Conservation (phyloP, 1,140 invertebrate genomes). For the Bradysia coprophila region DNA sequence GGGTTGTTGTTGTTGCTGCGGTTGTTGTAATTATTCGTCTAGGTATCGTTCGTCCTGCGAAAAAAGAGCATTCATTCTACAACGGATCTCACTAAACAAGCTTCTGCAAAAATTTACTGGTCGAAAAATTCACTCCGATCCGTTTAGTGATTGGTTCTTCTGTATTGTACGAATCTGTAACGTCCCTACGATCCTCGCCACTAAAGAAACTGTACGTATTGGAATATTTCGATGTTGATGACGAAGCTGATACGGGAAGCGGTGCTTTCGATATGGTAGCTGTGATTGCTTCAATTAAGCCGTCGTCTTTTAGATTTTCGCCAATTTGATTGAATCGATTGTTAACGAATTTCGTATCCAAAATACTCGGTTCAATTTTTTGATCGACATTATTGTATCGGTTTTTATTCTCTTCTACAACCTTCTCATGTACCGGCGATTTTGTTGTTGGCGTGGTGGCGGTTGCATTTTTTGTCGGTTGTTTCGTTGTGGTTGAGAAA, state of each 20-base stretch:
- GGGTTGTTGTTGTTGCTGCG: conserved; percentile 6
- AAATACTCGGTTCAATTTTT: background rate
- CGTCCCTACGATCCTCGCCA: too few species aligned
- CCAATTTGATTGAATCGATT: conserved; percentile 2
- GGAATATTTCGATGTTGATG: background rate
- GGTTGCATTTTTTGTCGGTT: conserved; percentile 12
- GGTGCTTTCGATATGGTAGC: conserved; percentile 1
- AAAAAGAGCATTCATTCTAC: too few species aligned
- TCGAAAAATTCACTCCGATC: conserved; percentile 1
- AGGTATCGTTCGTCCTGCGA: conserved; percentile 18
- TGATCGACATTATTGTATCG: background rate
- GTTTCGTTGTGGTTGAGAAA: too few species aligned
- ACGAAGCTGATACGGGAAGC: background rate
- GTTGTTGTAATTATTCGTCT: conserved; percentile 18
- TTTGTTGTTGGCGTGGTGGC: conserved; percentile 5
- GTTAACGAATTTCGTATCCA: conserved; percentile 2
- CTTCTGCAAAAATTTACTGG: too few species aligned
- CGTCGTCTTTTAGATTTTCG: conserved; percentile 4
- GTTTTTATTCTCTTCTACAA: background rate
- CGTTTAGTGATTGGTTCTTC: conserved; percentile 4
- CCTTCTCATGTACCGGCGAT: conserved; percentile 4
- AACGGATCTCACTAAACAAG: too few species aligned
- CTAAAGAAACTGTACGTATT: background rate
- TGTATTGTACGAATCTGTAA: too few species aligned
- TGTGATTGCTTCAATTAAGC: conserved; percentile 2